These are phyloP conservation scores for Hydrolagus affinis DNA, from an alignment of 2,113 vertebrate species.

Conservation along the genomic window DNA sequence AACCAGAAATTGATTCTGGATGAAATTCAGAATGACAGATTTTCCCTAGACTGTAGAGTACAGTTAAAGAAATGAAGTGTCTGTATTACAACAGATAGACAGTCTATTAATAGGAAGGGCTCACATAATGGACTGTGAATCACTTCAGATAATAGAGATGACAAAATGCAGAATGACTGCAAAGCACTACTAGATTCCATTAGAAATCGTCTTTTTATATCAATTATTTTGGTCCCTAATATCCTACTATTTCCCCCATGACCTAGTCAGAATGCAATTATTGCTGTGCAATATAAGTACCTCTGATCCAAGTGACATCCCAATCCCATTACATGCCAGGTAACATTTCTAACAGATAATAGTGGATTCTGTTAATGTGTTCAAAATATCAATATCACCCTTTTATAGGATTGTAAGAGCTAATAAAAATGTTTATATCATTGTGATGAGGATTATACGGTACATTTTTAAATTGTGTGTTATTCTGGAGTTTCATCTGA, in stretches of 20 bases:
- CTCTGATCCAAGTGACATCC: constrained; percentile 11
- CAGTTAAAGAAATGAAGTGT: constrained; percentile 77
- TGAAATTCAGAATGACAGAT: constrained; percentile 81
- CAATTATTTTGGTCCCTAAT: constrained; percentile 75
- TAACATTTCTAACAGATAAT: not conserved
- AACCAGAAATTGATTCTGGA: constrained; percentile 70
- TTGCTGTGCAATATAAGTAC: constrained; percentile 44
- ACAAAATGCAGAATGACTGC: constrained; percentile 68
- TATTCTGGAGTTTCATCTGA: not conserved
- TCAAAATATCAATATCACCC: not conserved
- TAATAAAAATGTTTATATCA: not conserved
- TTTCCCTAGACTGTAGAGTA: constrained; percentile 41
- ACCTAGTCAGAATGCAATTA: constrained; percentile 53
- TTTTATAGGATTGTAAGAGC: not conserved
- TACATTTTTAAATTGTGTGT: not conserved
- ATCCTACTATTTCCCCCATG: constrained; percentile 66
- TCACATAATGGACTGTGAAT: constrained; percentile 85
- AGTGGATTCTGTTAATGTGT: not conserved
- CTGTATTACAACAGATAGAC: constrained; percentile 89
- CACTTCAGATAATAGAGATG: constrained; percentile 86
- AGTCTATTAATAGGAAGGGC: constrained; percentile 77
- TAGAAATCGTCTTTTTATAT: constrained; percentile 84
- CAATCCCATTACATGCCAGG: constrained; percentile 32
- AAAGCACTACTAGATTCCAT: constrained; percentile 79
- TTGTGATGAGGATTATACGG: not conserved